Percentiles rank a stretch among this genome's conserved stretches.
Conservation (phyloP, 1,140 invertebrate genomes). For the Riptortus pedestris region DNA sequence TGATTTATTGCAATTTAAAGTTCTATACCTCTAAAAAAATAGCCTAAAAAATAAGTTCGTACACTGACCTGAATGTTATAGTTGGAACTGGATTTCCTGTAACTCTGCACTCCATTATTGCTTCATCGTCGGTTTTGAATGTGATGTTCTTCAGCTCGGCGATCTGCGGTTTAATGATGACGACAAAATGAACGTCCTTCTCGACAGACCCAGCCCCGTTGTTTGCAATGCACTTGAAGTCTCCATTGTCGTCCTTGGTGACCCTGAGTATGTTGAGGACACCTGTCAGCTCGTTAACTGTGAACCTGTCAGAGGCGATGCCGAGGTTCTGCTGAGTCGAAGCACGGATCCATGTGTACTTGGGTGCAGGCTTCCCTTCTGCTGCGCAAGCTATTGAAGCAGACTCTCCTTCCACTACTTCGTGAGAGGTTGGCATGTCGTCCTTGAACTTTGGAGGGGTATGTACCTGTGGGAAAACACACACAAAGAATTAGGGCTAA, state of each 20-base stretch:
- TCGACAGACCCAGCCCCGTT: constrained; percentile 66
- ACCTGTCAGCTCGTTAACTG: constrained; percentile 35
- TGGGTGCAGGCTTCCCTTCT: constrained; percentile 68
- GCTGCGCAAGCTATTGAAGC: constrained; percentile 63
- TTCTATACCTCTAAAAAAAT: too few relatives aligned
- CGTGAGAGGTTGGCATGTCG: constrained; percentile 42
- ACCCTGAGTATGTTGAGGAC: constrained; percentile 64
- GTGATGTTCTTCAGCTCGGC: constrained; percentile 66
- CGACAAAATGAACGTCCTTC: constrained; percentile 48
- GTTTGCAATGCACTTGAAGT: constrained; percentile 69
- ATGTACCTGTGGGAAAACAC: constrained; percentile 58
- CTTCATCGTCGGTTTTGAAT: constrained; percentile 48
- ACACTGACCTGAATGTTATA: constrained; percentile 57
- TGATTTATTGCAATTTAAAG: too few relatives aligned
- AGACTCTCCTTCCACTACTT: constrained; percentile 67
- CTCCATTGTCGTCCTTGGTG: constrained; percentile 62
- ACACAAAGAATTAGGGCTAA: too few relatives aligned
- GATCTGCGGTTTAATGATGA: constrained; percentile 66
- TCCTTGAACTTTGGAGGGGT: constrained; percentile 57
- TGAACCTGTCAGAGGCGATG: constrained; percentile 51
- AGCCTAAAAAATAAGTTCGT: background rate
- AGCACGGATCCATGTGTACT: constrained; percentile 61
- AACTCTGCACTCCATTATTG: constrained; percentile 60
- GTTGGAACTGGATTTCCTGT: constrained; percentile 64
- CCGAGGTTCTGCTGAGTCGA: constrained; percentile 45